Percentiles rank a stretch among this genome's conserved stretches.
These are phyloP conservation scores for Alligator sinensis DNA, from an alignment of 2,113 vertebrate genomes.

Conservation along the genomic window DNA sequence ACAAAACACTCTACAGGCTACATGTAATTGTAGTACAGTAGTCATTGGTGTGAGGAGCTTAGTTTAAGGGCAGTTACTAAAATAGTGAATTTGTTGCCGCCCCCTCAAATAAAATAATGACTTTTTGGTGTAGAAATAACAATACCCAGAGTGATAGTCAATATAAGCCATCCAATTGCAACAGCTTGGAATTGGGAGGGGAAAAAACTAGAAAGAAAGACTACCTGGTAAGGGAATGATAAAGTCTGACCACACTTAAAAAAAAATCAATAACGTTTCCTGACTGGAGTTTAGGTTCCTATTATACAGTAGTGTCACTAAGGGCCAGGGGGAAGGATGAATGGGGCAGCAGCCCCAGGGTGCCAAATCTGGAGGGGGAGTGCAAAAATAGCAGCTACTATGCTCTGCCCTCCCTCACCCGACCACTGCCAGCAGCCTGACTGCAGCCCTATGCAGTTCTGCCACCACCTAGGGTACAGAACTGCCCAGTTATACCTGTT, in stretches of 20 bases:
- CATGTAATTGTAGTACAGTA: background rate
- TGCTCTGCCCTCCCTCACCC: too few species aligned
- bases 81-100: background rate
- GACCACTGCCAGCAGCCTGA: too few species aligned
- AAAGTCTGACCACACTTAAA: background rate
- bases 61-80: background rate
- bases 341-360: too few species aligned
- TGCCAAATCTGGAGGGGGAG: too few species aligned
- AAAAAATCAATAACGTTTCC: accelerated
- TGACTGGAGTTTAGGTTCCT: background rate
- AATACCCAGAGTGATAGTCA: background rate
- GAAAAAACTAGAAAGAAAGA: background rate
- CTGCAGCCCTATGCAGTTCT: too few species aligned
- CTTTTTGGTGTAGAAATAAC: too few species aligned
- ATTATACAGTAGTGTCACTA: background rate
- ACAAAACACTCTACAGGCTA: background rate
- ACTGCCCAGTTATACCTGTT: too few species aligned
- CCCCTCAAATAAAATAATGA: background rate
- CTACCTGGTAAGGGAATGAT: background rate
- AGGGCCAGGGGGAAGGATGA: too few species aligned
- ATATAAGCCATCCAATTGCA: background rate
- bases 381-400: too few species aligned
- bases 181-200: background rate
- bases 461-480: too few species aligned
- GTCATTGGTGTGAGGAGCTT: background rate